Base-by-base conservation (phyloP, 2,888 invertebrate species). In the Papilio elwesi region DNA sequence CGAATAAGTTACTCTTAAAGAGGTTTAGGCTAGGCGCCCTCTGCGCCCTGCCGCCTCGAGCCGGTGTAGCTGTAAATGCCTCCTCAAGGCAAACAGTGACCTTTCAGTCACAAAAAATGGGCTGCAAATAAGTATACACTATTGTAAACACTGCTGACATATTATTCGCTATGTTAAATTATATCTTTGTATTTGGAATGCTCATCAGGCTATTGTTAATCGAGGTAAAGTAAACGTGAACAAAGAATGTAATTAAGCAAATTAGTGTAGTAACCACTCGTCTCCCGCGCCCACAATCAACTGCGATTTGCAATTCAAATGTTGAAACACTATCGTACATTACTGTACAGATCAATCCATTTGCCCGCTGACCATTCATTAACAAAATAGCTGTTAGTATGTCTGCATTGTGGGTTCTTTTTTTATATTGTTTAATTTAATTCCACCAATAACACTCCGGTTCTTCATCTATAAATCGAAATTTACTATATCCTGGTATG, bases 231-330 rank as follows among this genome's bases (percentile, higher is more conserved):
- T 36, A 12, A 11, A 38, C 13, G 6, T 5, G 43, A 7, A 43
- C 38, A 57, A 57, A 57, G 36, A 57, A 57, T 36, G 38, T 57
- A 57, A 57, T 57, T 57, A 57, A 36, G 38, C 38, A 57, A 57
- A 57, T 13, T 13, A 16, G 38, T 26, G 57, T 36, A 57, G 57
- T 6, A 36, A 36, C 13, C 13, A 36, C 12, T 13, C 16, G 13
- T 9, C 57, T 0, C 13, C 15, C 63, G 49, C 43, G 63, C 70
- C 48, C 63, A 48, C 63, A 63, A 48, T 63, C 43, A 47, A 48
- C 47, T 48, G n/a, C 11, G 12, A 48, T 47, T 47, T 63, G 63
- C 63, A 63, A 48, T 48, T 63, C 63, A 63, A 63, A 47, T 47
- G 63, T 48, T 15, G 6, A 10, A 47, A 55, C 57, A 57, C 57